Evolutionary conservation across 2,888 invertebrate genomes (phyloP).

Genomic region (Lysandra coridon): DNA sequence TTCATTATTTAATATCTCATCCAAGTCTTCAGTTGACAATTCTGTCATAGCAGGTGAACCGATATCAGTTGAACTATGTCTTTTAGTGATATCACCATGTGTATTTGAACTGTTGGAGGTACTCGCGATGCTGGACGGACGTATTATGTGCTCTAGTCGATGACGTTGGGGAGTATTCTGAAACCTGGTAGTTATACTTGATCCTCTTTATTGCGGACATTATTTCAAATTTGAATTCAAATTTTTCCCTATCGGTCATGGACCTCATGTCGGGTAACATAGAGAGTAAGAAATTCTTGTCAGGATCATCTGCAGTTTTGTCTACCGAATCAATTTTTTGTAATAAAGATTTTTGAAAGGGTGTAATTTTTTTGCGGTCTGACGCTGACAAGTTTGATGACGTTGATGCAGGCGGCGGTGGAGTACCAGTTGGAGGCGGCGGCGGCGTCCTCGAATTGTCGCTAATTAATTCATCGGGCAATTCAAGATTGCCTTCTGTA

Average conservation of each 20-base stretch:
- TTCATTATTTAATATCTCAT: slow-evolving; percentile 1
- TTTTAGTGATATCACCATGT: slow-evolving; percentile 3
- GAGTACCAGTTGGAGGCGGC: slow-evolving; percentile 1
- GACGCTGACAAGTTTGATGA: slow-evolving; percentile 3
- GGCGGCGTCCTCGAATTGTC: not conserved
- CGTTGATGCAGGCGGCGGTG: slow-evolving; percentile 12
- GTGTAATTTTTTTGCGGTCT: slow-evolving; percentile 4
- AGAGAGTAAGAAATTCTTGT: slow-evolving; percentile 4
- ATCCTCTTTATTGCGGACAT: slow-evolving; percentile 9
- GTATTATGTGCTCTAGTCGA: slow-evolving; percentile 7
- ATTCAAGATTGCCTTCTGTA: slow-evolving; percentile 10
- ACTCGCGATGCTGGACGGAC: slow-evolving; percentile 8
- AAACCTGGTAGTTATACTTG: slow-evolving; percentile 14
- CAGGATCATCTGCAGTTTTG: not conserved
- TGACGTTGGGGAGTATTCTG: slow-evolving; percentile 4
- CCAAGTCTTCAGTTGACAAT: slow-evolving; percentile 1
- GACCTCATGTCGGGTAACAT: slow-evolving; percentile 1
- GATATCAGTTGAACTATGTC: not conserved
- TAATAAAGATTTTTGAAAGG: slow-evolving; percentile 12
- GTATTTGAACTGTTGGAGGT: slow-evolving; percentile 8
- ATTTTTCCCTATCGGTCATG: too few relatives aligned
- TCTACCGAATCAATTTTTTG: not conserved
- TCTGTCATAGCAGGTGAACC: not conserved
- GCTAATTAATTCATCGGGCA: slow-evolving; percentile 11
- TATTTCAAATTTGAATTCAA: too few relatives aligned